A percentile compares a stretch with the other conserved stretches of the same genome.
phyloP scores from a whole-genome alignment of 2,113 vertebrate genomes.

The Coregonus clupeaformis region DNA sequence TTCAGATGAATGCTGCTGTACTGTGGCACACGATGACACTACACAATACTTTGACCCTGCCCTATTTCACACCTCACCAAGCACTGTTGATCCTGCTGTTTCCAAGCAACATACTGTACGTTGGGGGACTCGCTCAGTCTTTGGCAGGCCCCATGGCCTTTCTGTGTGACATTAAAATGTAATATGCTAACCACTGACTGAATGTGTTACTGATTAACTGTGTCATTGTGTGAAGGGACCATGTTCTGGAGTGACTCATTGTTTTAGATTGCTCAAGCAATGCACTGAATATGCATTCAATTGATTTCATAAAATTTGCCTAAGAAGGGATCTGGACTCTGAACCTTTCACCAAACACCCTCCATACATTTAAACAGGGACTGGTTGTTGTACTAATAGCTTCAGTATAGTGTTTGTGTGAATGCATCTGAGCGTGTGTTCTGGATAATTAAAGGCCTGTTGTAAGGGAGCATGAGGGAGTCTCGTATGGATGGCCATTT shows the following conservation, averaged over 20 bases:
- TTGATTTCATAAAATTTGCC: constrained; percentile 9
- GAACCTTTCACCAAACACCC: background rate
- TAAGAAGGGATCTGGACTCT: background rate
- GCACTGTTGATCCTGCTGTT: background rate
- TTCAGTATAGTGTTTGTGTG: constrained; percentile 19
- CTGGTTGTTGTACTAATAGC: background rate
- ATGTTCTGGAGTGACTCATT: constrained; percentile 18
- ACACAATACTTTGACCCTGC: constrained; percentile 2
- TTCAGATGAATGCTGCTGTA: too few relatives aligned
- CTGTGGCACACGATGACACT: background rate
- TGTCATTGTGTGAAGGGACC: constrained; percentile 37
- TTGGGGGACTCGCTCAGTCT: constrained; percentile 8
- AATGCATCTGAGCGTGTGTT: constrained; percentile 14
- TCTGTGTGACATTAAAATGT: constrained; percentile 46
- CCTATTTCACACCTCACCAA: constrained; percentile 4
- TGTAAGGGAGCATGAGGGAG: constrained; percentile 46
- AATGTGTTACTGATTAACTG: constrained; percentile 54
- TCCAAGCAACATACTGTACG: background rate
- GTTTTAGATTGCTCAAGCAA: constrained; percentile 29
- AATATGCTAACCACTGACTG: constrained; percentile 36
- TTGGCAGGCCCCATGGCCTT: constrained; percentile 32
- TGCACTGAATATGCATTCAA: background rate
- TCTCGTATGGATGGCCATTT: constrained; percentile 49
- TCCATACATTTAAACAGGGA: background rate
- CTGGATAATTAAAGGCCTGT: constrained; percentile 13